Base-by-base conservation (phyloP, 2,888 invertebrate species). In the Polyommatus iphigenia region DNA sequence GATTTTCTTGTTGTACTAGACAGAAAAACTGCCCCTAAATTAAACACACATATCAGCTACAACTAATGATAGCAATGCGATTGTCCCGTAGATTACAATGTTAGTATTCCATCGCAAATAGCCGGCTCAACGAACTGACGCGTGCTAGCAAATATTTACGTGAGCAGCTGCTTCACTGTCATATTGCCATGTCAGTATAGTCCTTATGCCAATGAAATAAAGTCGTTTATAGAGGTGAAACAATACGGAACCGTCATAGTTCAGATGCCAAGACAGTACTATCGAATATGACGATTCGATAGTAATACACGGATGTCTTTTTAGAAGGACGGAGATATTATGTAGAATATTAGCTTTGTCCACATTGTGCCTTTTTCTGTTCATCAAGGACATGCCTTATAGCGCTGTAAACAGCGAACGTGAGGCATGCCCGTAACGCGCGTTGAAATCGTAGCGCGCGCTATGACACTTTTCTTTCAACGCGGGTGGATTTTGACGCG, bases 111-210 rank as follows among this genome's bases (percentile, higher is more conserved):
- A 7, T 75, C 75, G 50, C 75, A 75, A 75, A 75, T 75, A 75
- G 75, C 50, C 75, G 29, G 75, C 75, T 73, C 91, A 91, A 89
- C 89, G 92, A 92, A 91, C 92, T 89, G 88, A 84, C 83, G 86
- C 85, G 86, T 85, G 86, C 86, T 86, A 83, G 82, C 83, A 88
- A 91, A 92, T 92, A 90, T 92, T 91, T 91, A 89, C 90, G 84
- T 86, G 85, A 85, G 85, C 88, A 86, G 88, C 88, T 89, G 88
- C 85, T 57, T 18, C 3, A 13, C 7, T 50, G 73, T 18, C 75
- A 50, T 50, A 75, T 54, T 18, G 54, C 54, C 54, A 1, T 18
- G 54, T 0, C 5, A 5, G 54, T 54, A 54, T 54, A 18, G 5
- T 5, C 54, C 54, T 54, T 54, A 54, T 18, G 54, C 5, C 18